Evolutionary conservation across 2,113 vertebrate species (phyloP), one percentile per base, ranked within the genome.

Genomic region (Nipponia nippon): DNA sequence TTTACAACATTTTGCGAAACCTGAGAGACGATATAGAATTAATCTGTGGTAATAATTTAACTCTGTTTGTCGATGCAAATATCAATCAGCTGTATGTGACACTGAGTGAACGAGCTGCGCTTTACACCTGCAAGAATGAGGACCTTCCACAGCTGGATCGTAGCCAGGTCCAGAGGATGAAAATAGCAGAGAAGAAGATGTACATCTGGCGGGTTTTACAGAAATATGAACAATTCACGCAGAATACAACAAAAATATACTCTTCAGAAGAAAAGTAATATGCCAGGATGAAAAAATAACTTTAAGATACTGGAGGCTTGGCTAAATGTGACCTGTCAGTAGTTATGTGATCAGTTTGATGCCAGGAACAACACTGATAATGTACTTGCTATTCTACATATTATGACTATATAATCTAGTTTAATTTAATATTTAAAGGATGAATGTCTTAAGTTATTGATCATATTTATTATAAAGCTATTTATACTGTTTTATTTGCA

Each of bases 41-140:
- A 0, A 3, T 89, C 15, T 97, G 96, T 4, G 16, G 2, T 3
- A 0, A 6, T 6, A 22, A 5, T 8, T 3, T 63, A 10, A 4
- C 1, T 2, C 0, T 0, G 0, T 0, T 12, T 0, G 2, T 96
- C 0, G 0, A 3, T 0, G 19, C 7, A 7, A 97, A 11, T 9
- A 19, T 87, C 36, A 9, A 3, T 0, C 95, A 97, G 90, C 88
- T 97, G 8, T 1, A 3, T 0, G 8, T 2, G 10, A 56, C 26
- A 0, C 2, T 97, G 84, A 49, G 7, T 0, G 62, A 93, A 3
- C 10, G 49, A 26, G 1, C 16, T 0, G 9, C 2, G 2, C 21
- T 65, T 6, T 83, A 91, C 87, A 86, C 23, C 75, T 97, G 96
- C 87, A 9, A 5, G 17, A 10, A 12, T 4, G 0, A 17, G 13